phyloP scores from a whole-genome alignment of 2,113 vertebrate species.

The Dasyurus viverrinus region DNA sequence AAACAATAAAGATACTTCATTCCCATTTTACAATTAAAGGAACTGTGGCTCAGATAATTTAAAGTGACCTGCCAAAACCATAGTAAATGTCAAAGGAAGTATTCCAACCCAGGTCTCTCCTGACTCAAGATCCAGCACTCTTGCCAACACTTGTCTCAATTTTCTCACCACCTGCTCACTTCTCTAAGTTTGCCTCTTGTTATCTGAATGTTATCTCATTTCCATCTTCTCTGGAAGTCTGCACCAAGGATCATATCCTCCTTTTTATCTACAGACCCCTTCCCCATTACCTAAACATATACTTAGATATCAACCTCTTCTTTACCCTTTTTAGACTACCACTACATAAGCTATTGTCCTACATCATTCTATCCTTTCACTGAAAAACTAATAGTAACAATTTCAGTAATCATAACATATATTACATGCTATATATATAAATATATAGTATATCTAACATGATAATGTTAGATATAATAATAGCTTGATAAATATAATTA shows the following conservation, averaged over 20 bases:
- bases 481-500: not conserved
- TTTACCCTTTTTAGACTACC: not conserved
- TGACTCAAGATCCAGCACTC: not conserved
- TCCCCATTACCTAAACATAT: not conserved
- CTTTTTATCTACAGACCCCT: not conserved
- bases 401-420: not conserved
- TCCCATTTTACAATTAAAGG: not conserved
- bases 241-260: not conserved
- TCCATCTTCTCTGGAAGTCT: not conserved
- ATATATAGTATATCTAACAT: not conserved
- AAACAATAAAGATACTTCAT: accelerated
- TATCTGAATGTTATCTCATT: not conserved
- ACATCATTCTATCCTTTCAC: not conserved
- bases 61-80: not conserved
- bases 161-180: not conserved
- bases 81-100: not conserved
- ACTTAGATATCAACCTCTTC: not conserved
- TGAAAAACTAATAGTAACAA: not conserved
- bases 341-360: not conserved
- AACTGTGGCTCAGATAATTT: not conserved
- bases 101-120: not conserved
- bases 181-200: not conserved
- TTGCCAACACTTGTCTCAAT: not conserved
- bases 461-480: not conserved
- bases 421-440: not conserved